Base-by-base conservation (phyloP, 2,113 vertebrate genomes). In the Piliocolobus tephrosceles region DNA sequence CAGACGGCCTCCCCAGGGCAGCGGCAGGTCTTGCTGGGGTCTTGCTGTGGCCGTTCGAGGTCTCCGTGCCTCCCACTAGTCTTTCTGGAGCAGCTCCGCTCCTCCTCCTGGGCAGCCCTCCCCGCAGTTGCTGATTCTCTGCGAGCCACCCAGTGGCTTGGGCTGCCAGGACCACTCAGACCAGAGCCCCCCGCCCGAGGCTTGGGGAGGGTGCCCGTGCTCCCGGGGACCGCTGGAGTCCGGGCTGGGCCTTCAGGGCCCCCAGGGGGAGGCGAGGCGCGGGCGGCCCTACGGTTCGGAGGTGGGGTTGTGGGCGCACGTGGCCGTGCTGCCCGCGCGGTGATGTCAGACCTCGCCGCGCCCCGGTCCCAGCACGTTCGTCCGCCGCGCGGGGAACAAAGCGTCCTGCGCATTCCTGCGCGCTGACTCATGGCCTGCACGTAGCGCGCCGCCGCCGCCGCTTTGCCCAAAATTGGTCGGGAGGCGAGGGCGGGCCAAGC, bases 401-500 rank as follows among this genome's bases (percentile, higher is more conserved):
- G 97, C 94, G 97, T 97, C 97, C 96, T 93, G 92, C 79, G 92
- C 97, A 96, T 98, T 98, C 98, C 96, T 95, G 78, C 16, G 91
- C 73, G 43, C 97, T 98, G 97, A 98, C 98, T 98, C 98, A 98
- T 14, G 0, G 82, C 88, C 82, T 0, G 47, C 97, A 97, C 97
- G 96, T 97, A 98, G 95, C n/a, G 89, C 96, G 96, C 92, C 25
- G 66, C 82, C 0, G 64, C 90, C 2, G 40, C 90, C 3, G 96
- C 97, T 97, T 98, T 98, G 98, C 97, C 98, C 98, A 98, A 98
- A 97, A 98, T 98, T 98, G 98, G 97, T 98, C 32, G 88, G 5
- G 43, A 97, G 84, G 88, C 10, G 72, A 95, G 95, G 98, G 97
- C 94, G 88, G 96, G 96, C 88, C 72, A 1, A 87, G 50, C 43